Base-by-base conservation (phyloP, 2,888 invertebrate genomes). In the Lepidocyrtinus sp. region DNA sequence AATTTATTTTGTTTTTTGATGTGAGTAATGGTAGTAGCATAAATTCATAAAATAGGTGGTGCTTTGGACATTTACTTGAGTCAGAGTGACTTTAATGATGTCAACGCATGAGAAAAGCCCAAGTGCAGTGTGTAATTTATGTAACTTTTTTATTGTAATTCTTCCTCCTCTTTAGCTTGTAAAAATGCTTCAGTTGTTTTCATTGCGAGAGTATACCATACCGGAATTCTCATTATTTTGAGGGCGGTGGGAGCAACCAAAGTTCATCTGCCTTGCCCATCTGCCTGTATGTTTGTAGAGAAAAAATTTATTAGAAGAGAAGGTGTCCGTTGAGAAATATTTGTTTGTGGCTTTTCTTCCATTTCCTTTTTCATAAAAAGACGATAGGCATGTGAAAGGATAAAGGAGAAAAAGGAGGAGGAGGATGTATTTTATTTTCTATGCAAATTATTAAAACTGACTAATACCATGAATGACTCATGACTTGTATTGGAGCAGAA, bases 251-350 rank as follows among this genome's bases (percentile, higher is more conserved):
- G 55, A 55, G 55, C 55, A 17, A 55, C 55, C 21, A 64, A 55
- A 76, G 76, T 76, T 76, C 76, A 76, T 76, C 76, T 71, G 76
- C 76, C 70, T 76, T 71, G 45, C 65, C 76, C 70, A 70, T 76
- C 70, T 63, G 65, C n/a, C n/a, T n/a, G n/a, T n/a, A n/a, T 36
- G 19, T 59, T 36, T 36, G 36, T 36, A 36, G 36, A 12, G 5
- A n/a, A n/a, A n/a, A n/a, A n/a, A n/a, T n/a, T n/a, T n/a, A n/a
- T n/a, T n/a, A n/a, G n/a, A n/a, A n/a, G n/a, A n/a, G n/a, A n/a
- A n/a, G n/a, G n/a, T n/a, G n/a, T n/a, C n/a, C n/a, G n/a, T n/a
- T 36, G 7, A 12, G 36, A 36, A 36, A n/a, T 55, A 55, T 55
- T 55, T 55, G 55, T 55, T n/a, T 55, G n/a, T 55, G 55, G 2